Evolutionary conservation across 1,140 invertebrate species (phyloP).

Genomic region (Pseudomyrmex flavicornis): DNA sequence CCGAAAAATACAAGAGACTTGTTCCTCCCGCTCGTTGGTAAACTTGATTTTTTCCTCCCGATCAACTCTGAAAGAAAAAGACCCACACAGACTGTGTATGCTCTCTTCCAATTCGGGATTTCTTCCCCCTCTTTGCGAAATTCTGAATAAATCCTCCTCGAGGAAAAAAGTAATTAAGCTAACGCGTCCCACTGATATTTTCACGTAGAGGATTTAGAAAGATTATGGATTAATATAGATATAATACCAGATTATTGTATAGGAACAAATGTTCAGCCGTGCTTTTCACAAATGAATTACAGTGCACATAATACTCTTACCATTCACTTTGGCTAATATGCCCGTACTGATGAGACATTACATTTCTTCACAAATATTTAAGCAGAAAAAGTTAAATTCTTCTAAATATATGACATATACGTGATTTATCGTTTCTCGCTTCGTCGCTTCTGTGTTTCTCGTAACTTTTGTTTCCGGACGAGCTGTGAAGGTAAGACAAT

Average conservation of each 20-base stretch:
- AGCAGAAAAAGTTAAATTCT: too few relatives aligned
- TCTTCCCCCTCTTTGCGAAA: neutral
- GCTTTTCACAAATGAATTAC: neutral
- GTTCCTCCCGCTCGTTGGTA: slow-evolving; percentile 3
- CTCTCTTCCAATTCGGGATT: neutral
- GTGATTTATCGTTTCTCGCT: neutral
- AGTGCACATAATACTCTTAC: neutral
- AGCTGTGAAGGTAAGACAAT: neutral
- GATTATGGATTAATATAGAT: neutral
- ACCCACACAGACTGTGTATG: slow-evolving; percentile 4
- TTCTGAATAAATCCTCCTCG: slow-evolving; percentile 37
- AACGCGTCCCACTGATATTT: slow-evolving; percentile 40
- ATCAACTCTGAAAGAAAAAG: slow-evolving; percentile 22
- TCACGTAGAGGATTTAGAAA: neutral
- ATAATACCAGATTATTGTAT: too few relatives aligned
- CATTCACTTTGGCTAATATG: neutral
- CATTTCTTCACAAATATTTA: too few relatives aligned
- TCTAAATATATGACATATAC: too few relatives aligned
- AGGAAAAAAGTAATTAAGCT: slow-evolving; percentile 28
- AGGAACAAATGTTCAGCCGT: neutral
- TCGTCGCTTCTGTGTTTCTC: neutral
- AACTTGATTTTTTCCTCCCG: slow-evolving; percentile 38
- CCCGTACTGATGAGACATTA: neutral
- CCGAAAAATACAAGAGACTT: slow-evolving; percentile 33
- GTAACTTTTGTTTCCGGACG: neutral